Conservation (phyloP, 2,113 vertebrate genomes). For the Toxostoma redivivum region DNA sequence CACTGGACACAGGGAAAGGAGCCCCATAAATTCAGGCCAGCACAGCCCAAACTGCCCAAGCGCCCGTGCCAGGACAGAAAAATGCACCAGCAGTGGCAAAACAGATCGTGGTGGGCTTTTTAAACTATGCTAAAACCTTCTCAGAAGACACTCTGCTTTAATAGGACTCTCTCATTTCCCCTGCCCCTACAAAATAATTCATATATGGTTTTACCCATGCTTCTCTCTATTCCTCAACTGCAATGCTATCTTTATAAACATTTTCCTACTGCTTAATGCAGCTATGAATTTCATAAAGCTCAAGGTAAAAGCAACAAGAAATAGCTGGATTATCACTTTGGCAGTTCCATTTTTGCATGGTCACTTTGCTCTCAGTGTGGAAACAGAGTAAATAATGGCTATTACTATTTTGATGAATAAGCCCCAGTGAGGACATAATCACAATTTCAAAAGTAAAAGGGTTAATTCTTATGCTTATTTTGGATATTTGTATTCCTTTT, state of each 20-base stretch:
- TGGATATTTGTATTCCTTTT: background rate
- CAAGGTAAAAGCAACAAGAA: background rate
- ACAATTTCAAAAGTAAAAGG: background rate
- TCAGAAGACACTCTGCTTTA: background rate
- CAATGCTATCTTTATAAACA: background rate
- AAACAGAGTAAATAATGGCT: background rate
- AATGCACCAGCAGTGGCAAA: background rate
- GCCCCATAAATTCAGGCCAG: background rate
- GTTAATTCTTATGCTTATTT: background rate
- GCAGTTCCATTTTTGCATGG: background rate
- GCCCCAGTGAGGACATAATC: background rate
- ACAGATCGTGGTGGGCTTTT: background rate
- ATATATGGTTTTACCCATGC: background rate
- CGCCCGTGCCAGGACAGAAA: background rate
- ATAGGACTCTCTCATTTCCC: background rate
- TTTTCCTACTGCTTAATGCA: conserved; percentile 15
- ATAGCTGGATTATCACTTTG: background rate
- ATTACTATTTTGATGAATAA: background rate
- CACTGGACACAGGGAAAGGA: rapidly evolving
- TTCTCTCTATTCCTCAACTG: background rate
- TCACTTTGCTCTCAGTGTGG: background rate
- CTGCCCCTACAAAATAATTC: background rate
- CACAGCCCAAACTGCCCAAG: background rate
- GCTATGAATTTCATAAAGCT: background rate
- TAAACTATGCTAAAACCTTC: background rate